Evolutionary conservation across 2,888 invertebrate species (phyloP).

Genomic region (Chromoteleia sp.): DNA sequence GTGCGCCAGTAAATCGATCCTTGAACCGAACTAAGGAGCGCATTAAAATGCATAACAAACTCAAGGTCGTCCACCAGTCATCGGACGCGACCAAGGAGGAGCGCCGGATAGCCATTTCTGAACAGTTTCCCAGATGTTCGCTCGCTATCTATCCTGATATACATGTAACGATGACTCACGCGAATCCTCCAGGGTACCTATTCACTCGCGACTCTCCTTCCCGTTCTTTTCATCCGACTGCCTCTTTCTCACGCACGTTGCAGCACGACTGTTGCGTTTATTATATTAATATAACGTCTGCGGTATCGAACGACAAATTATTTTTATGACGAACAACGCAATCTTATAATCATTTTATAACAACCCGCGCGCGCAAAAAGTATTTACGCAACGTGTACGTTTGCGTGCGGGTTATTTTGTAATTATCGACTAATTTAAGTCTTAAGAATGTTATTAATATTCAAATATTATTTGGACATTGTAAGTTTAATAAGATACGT

Average conservation of each 20-base stretch:
- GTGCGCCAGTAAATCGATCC: constrained; percentile 67
- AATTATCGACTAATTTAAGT: too few species aligned
- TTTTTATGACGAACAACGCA: constrained; percentile 14
- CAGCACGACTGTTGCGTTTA: constrained; percentile 8
- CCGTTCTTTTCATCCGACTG: not conserved
- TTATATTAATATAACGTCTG: constrained; percentile 46
- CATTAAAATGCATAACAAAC: constrained; percentile 71
- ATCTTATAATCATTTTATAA: too few species aligned
- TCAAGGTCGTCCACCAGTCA: constrained; percentile 67
- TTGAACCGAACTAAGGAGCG: constrained; percentile 64
- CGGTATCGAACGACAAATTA: constrained; percentile 37
- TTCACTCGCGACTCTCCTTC: constrained; percentile 6
- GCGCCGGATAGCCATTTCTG: constrained; percentile 57
- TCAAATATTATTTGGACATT: too few species aligned
- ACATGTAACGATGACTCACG: constrained; percentile 67
- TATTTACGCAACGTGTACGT: too few species aligned
- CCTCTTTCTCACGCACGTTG: not conserved
- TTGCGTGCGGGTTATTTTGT: too few species aligned
- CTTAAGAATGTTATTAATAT: too few species aligned
- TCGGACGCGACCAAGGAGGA: constrained; percentile 53
- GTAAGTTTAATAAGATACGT: too few species aligned
- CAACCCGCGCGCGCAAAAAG: too few species aligned
- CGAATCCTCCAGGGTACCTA: constrained; percentile 39
- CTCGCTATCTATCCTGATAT: constrained; percentile 59
- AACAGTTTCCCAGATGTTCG: constrained; percentile 59